Base-by-base conservation (phyloP, 53 echinoderm and acorn worm species). In the Zoroaster sp. region DNA sequence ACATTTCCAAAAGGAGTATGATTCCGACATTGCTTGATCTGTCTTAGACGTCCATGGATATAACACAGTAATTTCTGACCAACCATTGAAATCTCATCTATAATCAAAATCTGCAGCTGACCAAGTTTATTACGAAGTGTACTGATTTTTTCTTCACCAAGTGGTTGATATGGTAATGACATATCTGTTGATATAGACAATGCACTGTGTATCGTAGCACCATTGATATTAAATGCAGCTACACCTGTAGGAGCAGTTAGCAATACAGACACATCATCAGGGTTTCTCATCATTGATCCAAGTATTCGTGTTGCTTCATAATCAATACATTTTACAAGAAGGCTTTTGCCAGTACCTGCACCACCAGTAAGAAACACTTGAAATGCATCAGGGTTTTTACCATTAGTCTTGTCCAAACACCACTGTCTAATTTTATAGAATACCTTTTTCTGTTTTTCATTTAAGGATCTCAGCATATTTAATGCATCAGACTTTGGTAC, bases 1-100 rank as follows among this genome's bases (percentile, higher is more conserved):
- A 93, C 73, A 90, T 90, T 90, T 13, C 77, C 93, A 92, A 95
- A 95, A 51, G 47, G 32, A 33, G 54, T 37, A 25, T 63, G 53
- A 78, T 76, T 39, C 17, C 69, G 35, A 82, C 82, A 55, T 72
- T 87, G 88, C 52, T 95, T 93, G 21, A 93, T 91, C 52, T 93
- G 95, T 33, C 77, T 74, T 35, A 92, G 53, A 46, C 90, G 83
- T 17, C 89, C 87, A 80, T 94, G 94, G 15, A 94, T 89, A 40
- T 90, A 90, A 13, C 46, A 55, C 21, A 95, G 40, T 46, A 91
- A 67, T 45, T 88, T 95, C 9, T 90, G 83, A 71, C 90, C 66
- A 40, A 95, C 95, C 90, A 91, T 95, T 69, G 93, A 93, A 65
- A 95, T 82, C 52, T 93, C 95, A 93, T 95, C 93, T 54, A 95